A percentile compares a stretch with the other conserved stretches of the same genome.
These are phyloP conservation scores for Willisornis vidua DNA, from an alignment of 2,113 vertebrate genomes.

Conservation along the genomic window DNA sequence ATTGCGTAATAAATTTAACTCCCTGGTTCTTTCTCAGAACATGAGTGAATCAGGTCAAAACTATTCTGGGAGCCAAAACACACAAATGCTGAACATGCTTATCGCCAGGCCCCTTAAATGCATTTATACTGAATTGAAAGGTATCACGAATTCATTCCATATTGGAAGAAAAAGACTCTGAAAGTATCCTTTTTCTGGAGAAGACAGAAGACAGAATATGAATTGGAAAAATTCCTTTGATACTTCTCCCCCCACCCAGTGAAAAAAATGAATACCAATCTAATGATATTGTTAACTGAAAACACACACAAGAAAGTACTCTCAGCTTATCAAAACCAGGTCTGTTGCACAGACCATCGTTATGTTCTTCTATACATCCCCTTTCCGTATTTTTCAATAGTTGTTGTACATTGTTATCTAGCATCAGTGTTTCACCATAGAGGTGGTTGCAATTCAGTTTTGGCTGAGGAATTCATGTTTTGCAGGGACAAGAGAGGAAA, in stretches of 20 bases:
- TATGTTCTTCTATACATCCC: background rate
- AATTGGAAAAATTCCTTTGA: background rate
- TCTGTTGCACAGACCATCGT: background rate
- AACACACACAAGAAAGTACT: background rate
- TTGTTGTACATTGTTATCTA: background rate
- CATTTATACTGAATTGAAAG: background rate
- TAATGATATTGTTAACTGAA: background rate
- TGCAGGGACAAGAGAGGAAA: background rate
- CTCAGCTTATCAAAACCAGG: background rate
- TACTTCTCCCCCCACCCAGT: background rate
- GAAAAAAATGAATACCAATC: background rate
- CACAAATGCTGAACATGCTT: background rate
- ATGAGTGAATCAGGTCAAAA: conserved; percentile 1
- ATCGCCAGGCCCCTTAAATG: background rate
- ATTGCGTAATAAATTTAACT: conserved; percentile 16
- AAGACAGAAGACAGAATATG: background rate
- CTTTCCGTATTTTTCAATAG: background rate
- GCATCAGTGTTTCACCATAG: background rate
- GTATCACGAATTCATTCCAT: background rate
- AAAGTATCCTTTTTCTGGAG: background rate
- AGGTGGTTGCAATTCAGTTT: background rate
- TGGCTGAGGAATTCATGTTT: background rate
- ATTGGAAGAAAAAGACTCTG: background rate
- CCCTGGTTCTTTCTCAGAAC: background rate
- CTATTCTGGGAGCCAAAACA: background rate